phyloP scores from a whole-genome alignment of 2,888 invertebrate species.

The Thyatira batis region DNA sequence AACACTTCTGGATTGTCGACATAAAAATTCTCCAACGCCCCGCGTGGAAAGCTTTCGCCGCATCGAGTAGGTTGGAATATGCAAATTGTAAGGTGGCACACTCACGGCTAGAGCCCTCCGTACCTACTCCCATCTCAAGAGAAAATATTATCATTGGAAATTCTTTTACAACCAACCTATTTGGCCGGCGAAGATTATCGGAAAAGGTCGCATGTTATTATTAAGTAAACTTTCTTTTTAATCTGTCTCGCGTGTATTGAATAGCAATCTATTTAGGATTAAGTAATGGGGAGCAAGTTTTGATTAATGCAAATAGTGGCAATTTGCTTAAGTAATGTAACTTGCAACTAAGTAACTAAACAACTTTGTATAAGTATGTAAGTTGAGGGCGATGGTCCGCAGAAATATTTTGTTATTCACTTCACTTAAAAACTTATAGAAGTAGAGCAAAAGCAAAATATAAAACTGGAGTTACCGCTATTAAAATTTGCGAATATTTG shows the following conservation, averaged over 20 bases:
- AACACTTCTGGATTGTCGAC: conserved; percentile 27
- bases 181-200: conserved; percentile 28
- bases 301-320: background rate
- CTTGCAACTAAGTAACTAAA: no score
- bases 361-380: background rate
- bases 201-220: conserved; percentile 17
- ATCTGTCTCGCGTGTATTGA: conserved; percentile 3
- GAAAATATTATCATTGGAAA: conserved; percentile 50
- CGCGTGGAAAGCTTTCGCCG: conserved; percentile 6
- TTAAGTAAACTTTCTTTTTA: conserved; percentile 6
- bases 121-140: conserved; percentile 26
- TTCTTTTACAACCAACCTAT: conserved; percentile 32
- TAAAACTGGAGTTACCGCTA: no score
- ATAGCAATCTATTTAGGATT: background rate
- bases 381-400: background rate
- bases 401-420: no score
- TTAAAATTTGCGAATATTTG: no score
- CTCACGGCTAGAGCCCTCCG: conserved; percentile 22
- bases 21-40: conserved; percentile 30
- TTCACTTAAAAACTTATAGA: no score
- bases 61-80: conserved; percentile 45
- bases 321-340: background rate
- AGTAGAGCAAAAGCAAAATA: no score
- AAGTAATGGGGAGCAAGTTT: background rate
- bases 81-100: conserved; percentile 47